Conservation (phyloP, 2,888 invertebrate species). For the Sphinx pinastri region DNA sequence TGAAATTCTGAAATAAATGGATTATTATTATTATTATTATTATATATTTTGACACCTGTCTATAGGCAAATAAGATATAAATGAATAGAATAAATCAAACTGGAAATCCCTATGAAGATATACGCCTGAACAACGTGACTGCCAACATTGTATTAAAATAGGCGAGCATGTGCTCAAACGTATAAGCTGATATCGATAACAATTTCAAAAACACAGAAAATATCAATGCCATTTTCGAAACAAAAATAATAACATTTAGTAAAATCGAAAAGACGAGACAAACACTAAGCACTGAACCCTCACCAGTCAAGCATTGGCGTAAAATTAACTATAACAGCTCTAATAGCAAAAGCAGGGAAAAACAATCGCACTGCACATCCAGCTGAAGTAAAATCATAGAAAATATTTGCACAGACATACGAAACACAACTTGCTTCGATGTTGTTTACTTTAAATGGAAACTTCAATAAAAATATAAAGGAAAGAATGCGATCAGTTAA, state of each 20-base stretch:
- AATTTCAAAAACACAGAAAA: background rate
- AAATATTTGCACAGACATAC: conserved; percentile 10
- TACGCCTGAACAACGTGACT: no score
- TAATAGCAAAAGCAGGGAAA: background rate
- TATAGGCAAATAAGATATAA: no score
- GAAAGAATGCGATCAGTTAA: conserved; percentile 39
- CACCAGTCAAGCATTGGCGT: background rate
- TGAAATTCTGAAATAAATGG: no score
- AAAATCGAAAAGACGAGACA: background rate
- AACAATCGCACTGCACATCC: conserved; percentile 4
- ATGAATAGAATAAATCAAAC: no score
- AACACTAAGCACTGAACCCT: conserved; percentile 3
- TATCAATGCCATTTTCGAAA: background rate
- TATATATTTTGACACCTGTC: no score
- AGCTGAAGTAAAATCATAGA: background rate
- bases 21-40: no score
- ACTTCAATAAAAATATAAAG: conserved; percentile 36
- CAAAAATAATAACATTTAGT: conserved; percentile 7
- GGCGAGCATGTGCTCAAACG: background rate
- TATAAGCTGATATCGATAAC: background rate
- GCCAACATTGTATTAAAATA: no score
- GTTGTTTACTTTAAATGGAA: conserved; percentile 17
- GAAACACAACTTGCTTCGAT: conserved; percentile 12
- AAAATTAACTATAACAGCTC: conserved; percentile 5
- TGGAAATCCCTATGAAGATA: no score